phyloP scores from a whole-genome alignment of 35 echinoderm and acorn worm genomes.

The Acanthaster planci region DNA sequence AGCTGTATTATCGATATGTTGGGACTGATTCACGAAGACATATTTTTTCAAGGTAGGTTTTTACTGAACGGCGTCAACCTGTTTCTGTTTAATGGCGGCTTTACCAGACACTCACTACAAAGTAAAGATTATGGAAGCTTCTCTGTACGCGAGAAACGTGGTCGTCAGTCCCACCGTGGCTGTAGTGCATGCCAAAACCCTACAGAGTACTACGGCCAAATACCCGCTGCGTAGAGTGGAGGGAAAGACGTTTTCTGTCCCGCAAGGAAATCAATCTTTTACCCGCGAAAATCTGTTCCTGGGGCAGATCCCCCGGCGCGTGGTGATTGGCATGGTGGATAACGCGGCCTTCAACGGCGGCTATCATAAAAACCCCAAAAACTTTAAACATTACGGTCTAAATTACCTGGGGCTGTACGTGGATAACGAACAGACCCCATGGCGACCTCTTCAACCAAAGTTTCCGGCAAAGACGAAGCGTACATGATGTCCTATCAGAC shows the following conservation, averaged over 20 bases:
- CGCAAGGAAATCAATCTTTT: conserved; percentile 45
- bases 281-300: conserved; percentile 56
- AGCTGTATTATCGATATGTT: conserved; percentile 41
- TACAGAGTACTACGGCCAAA: conserved; percentile 27
- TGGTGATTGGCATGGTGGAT: conserved; percentile 40
- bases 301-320: conserved; percentile 31
- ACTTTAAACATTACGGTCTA: conserved; percentile 55
- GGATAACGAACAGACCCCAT: conserved; percentile 51
- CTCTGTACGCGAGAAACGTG: conserved; percentile 7
- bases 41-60: conserved; percentile 66
- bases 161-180: conserved; percentile 28
- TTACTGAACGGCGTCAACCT: conserved; percentile 50
- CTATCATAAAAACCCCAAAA: conserved; percentile 41
- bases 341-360: conserved; percentile 34
- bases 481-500: conserved; percentile 57
- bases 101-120: conserved; percentile 26
- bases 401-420: conserved; percentile 47
- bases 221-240: conserved; percentile 49
- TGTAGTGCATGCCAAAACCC: conserved; percentile 41
- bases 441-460: conserved; percentile 44
- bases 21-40: conserved; percentile 66
- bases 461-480: conserved; percentile 27
- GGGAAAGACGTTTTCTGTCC: conserved; percentile 46
- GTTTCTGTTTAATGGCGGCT: conserved; percentile 54
- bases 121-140: conserved; percentile 31